Evolutionary conservation across 1,140 invertebrate genomes (phyloP).

Genomic region (Spodoptera frugiperda): DNA sequence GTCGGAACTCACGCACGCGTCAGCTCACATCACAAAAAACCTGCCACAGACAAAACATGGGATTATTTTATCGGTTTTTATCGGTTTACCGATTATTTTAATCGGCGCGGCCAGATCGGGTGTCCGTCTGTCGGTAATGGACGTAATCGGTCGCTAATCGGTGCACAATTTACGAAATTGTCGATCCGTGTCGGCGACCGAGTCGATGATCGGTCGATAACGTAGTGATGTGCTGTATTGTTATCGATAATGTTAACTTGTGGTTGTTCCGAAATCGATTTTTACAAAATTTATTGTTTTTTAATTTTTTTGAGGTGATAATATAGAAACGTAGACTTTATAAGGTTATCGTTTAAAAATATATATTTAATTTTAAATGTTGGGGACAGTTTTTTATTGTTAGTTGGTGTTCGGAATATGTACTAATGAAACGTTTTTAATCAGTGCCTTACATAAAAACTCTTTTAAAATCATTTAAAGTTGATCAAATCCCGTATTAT

Average conservation of each 20-base stretch:
- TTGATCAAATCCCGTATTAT: no score
- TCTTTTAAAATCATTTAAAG: no score
- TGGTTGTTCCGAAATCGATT: no score
- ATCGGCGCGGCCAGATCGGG: constrained; percentile 72
- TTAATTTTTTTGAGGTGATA: no score
- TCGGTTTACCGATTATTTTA: constrained; percentile 84
- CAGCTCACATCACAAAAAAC: constrained; percentile 63
- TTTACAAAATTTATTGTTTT: no score
- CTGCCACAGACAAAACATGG: constrained; percentile 61
- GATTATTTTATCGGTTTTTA: constrained; percentile 80
- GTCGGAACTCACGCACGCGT: constrained; percentile 20
- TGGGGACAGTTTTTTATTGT: no score
- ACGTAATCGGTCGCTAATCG: constrained; percentile 84
- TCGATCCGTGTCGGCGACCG: constrained; percentile 81
- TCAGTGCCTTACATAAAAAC: no score
- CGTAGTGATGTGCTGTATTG: constrained; percentile 66
- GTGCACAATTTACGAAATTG: constrained; percentile 84
- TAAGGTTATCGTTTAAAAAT: no score
- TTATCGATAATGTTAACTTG: constrained; percentile 70
- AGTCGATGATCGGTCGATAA: constrained; percentile 68
- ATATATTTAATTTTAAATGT: no score
- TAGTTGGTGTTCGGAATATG: no score
- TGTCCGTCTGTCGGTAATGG: constrained; percentile 83
- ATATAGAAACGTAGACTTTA: no score
- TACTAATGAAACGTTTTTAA: no score